Evolutionary conservation across 2,888 invertebrate species (phyloP).

Genomic region (Hyalella azteca): DNA sequence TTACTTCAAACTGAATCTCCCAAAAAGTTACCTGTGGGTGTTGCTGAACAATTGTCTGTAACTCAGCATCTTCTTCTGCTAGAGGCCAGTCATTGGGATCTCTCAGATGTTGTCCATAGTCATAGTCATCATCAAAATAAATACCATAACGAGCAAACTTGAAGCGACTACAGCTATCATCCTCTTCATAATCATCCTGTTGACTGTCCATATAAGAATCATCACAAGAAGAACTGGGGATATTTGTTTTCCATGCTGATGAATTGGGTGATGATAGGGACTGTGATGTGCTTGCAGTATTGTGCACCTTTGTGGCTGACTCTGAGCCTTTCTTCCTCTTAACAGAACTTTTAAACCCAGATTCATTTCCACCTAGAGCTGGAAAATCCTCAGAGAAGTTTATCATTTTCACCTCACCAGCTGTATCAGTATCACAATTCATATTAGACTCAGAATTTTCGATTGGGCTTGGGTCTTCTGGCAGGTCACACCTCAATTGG

Average conservation of each 20-base stretch:
- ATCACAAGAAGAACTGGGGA: not conserved
- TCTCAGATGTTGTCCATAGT: constrained; percentile 90
- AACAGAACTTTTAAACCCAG: not conserved
- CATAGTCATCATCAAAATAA: constrained; percentile 92
- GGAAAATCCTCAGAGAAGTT: not conserved
- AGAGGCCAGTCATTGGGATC: constrained; percentile 64
- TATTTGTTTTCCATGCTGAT: not conserved
- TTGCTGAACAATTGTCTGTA: constrained; percentile 45
- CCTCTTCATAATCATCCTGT: too few species aligned
- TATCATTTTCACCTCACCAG: not conserved
- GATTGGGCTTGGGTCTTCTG: too few species aligned
- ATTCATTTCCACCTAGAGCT: not conserved
- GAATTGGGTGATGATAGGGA: not conserved
- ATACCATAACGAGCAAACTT: constrained; percentile 85
- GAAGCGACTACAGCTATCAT: not conserved
- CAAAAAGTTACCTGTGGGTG: constrained; percentile 43
- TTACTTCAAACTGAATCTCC: too few species aligned
- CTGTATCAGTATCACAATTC: not conserved
- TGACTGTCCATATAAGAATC: not conserved
- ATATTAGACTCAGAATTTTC: not conserved
- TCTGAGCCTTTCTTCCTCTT: not conserved
- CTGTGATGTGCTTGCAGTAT: not conserved
- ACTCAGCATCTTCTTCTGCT: constrained; percentile 46
- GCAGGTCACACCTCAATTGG: not conserved
- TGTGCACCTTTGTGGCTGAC: not conserved